A percentile compares a stretch with the other conserved stretches of the same genome.
Conservation (phyloP, 2,113 vertebrate species). For the Paralichthys olivaceus region DNA sequence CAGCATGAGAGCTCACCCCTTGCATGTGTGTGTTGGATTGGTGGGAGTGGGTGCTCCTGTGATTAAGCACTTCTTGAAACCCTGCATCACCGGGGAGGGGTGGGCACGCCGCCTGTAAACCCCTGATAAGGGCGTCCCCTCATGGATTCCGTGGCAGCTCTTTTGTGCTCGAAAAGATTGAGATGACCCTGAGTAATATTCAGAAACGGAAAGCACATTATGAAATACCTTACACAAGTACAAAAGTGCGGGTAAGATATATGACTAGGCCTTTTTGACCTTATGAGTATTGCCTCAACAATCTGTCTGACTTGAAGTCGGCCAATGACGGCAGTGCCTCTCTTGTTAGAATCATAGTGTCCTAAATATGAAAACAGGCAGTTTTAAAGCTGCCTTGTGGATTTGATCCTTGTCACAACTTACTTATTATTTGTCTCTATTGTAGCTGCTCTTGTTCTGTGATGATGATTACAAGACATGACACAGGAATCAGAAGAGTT, state of each 20-base stretch:
- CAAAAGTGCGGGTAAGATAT: neutral
- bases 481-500: too few relatives aligned
- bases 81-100: slow-evolving; percentile 39
- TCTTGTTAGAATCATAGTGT: slow-evolving; percentile 18
- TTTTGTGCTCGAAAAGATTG: slow-evolving; percentile 53
- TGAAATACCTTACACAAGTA: neutral
- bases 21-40: slow-evolving; percentile 15
- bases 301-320: neutral
- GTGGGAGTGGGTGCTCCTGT: slow-evolving; percentile 52
- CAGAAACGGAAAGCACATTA: neutral
- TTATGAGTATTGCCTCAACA: slow-evolving; percentile 3
- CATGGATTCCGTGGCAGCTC: slow-evolving; percentile 9
- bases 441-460: too few relatives aligned
- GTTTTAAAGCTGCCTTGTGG: slow-evolving; percentile 3
- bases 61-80: slow-evolving; percentile 69
- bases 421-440: too few relatives aligned
- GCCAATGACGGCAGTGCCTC: slow-evolving; percentile 10
- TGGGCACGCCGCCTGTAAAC: slow-evolving; percentile 45
- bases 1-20: slow-evolving; percentile 18
- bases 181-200: slow-evolving; percentile 48
- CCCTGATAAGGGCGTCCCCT: slow-evolving; percentile 67
- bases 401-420: neutral
- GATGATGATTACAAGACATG: too few relatives aligned
- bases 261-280: slow-evolving; percentile 13
- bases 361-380: slow-evolving; percentile 13